Evolutionary conservation across 1,140 invertebrate species (phyloP).

Genomic region (Linepithema humile): DNA sequence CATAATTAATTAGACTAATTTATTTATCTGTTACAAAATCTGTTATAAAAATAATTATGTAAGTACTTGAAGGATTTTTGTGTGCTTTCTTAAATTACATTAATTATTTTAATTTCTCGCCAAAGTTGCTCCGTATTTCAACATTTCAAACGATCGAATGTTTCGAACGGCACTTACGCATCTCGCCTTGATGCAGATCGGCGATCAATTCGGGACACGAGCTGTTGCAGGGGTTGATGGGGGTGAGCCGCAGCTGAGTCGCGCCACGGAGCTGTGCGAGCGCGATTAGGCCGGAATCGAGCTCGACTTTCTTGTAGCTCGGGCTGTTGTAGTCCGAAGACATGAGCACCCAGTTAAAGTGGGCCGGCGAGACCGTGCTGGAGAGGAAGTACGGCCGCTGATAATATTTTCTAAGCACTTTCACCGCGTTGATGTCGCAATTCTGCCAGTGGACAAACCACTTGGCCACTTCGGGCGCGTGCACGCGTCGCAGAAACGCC

Average conservation of each 20-base stretch:
- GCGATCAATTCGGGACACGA: conserved; percentile 88
- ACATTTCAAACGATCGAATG: neutral
- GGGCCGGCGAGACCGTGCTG: conserved; percentile 89
- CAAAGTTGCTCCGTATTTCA: conserved; percentile 23
- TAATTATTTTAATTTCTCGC: no score
- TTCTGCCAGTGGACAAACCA: conserved; percentile 95
- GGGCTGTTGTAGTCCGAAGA: conserved; percentile 90
- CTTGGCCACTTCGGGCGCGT: conserved; percentile 87
- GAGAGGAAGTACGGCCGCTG: conserved; percentile 91
- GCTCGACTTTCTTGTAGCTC: conserved; percentile 90
- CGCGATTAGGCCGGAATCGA: conserved; percentile 89
- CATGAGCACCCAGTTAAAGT: conserved; percentile 93
- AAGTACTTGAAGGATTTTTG: no score
- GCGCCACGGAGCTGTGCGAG: conserved; percentile 90
- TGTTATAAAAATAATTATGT: no score
- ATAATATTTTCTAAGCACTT: conserved; percentile 89
- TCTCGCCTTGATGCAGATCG: conserved; percentile 89
- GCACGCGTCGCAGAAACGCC: conserved; percentile 87
- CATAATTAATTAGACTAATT: no score
- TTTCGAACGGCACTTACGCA: conserved; percentile 84
- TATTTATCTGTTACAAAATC: no score
- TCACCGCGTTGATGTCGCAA: conserved; percentile 91
- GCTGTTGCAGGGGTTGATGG: conserved; percentile 88
- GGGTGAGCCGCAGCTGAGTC: conserved; percentile 87
- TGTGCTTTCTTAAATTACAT: no score